Evolutionary conservation across 2,888 invertebrate species (phyloP).

Genomic region (Tricholauxania praeusta): DNA sequence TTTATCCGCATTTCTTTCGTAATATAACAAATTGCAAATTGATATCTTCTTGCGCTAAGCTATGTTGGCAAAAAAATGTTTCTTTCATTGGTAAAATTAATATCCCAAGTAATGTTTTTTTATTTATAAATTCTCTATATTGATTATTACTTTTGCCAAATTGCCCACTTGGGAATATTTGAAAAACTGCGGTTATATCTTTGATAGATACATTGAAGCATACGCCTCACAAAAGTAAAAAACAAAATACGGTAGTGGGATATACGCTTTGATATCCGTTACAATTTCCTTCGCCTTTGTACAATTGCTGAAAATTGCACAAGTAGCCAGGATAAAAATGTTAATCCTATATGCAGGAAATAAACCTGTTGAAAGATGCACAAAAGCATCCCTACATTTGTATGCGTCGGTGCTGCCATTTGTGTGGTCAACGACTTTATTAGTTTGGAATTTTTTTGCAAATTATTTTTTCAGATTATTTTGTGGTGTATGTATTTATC

Average conservation of each 20-base stretch:
- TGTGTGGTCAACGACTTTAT: no score
- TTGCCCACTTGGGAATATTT: constrained; percentile 4
- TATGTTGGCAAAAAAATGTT: no score
- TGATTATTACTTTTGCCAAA: no score
- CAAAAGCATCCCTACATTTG: no score
- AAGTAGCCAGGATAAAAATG: not conserved
- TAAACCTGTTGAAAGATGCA: constrained; percentile 1
- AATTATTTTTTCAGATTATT: not conserved
- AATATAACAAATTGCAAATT: constrained; percentile 18
- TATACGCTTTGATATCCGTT: constrained; percentile 1
- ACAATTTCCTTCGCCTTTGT: not conserved
- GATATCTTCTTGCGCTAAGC: not conserved
- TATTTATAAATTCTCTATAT: no score
- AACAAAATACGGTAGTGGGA: not conserved
- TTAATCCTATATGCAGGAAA: not conserved
- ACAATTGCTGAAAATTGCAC: no score
- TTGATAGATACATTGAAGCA: no score
- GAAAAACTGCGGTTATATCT: not conserved
- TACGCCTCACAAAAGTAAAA: no score
- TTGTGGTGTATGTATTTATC: not conserved
- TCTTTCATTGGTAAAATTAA: no score
- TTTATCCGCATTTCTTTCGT: not conserved
- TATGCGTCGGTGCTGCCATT: no score
- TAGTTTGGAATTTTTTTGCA: not conserved
- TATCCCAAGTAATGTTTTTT: no score